phyloP scores from a whole-genome alignment of 92 coral and sea anemone species.

The Chrysogorgia sp. region DNA sequence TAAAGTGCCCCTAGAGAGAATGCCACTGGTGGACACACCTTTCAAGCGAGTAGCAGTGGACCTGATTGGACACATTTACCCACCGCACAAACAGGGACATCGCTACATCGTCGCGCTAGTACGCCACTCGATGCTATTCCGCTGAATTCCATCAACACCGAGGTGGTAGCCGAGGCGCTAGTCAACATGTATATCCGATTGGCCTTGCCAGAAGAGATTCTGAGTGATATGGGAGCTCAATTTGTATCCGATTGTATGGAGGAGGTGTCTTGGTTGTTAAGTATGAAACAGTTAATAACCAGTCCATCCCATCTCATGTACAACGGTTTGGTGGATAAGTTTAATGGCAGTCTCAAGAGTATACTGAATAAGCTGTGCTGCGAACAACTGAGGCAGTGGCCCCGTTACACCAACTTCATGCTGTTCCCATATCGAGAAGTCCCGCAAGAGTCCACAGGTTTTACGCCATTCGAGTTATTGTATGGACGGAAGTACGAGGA shows the following conservation, averaged over 20 bases:
- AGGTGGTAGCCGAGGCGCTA: conserved; percentile 44
- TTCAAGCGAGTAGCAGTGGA: conserved; percentile 61
- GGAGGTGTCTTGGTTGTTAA: conserved; percentile 24
- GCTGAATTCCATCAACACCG: conserved; percentile 40
- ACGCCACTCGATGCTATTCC: conserved; percentile 9
- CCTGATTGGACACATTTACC: conserved; percentile 41
- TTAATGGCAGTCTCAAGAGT: conserved; percentile 30
- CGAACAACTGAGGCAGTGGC: conserved; percentile 51
- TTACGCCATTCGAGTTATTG: conserved; percentile 40
- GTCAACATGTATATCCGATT: conserved; percentile 48
- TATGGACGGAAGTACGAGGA: conserved; percentile 48
- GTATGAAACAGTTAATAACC: conserved; percentile 13
- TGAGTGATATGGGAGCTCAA: conserved; percentile 62
- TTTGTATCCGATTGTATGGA: conserved; percentile 60
- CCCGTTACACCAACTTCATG: conserved; percentile 42
- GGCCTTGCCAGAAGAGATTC: conserved; percentile 57
- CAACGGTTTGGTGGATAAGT: conserved; percentile 33
- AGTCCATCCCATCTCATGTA: conserved; percentile 43
- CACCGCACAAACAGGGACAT: conserved; percentile 33
- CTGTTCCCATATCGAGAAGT: conserved; percentile 60
- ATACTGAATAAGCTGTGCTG: conserved; percentile 35
- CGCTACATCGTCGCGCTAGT: conserved; percentile 20
- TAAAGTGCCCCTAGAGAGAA: conserved; percentile 59
- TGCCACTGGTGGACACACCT: conserved; percentile 74
- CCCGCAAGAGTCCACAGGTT: conserved; percentile 56